Conservation (phyloP, 2,797 vertebrate species). For the Scarus forsteni region DNA sequence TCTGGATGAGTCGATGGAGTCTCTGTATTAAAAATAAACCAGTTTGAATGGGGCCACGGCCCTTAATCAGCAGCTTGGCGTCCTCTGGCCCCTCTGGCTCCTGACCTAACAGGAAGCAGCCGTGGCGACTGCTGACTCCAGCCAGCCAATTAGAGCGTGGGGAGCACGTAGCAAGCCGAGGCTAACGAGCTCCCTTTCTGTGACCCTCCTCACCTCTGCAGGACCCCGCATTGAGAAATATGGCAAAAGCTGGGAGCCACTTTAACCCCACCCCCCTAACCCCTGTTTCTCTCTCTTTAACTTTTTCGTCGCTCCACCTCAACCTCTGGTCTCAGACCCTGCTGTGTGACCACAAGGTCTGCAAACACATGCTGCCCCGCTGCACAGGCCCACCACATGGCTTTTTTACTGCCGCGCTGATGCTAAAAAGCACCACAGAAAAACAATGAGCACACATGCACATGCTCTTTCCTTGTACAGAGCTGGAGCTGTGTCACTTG, state of each 20-base stretch:
- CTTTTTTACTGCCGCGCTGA: slow-evolving; percentile 58
- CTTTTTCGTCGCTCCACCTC: slow-evolving; percentile 32
- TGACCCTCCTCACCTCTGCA: slow-evolving; percentile 81
- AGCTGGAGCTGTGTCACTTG: slow-evolving; percentile 41
- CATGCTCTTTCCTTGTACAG: slow-evolving; percentile 35
- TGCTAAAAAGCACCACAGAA: slow-evolving; percentile 49
- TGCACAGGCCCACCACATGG: slow-evolving; percentile 72
- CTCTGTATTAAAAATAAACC: slow-evolving; percentile 59
- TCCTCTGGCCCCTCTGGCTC: slow-evolving; percentile 67
- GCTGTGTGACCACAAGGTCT: slow-evolving; percentile 81
- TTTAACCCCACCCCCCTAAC: slow-evolving; percentile 49
- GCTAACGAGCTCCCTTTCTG: slow-evolving; percentile 83
- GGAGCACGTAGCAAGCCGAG: slow-evolving; percentile 61
- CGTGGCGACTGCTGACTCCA: slow-evolving; percentile 59
- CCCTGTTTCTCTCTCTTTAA: slow-evolving; percentile 36
- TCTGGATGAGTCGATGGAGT: slow-evolving; percentile 29
- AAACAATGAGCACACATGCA: slow-evolving; percentile 48
- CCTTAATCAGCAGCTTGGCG: slow-evolving; percentile 67
- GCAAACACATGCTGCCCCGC: slow-evolving; percentile 77
- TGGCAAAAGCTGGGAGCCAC: slow-evolving; percentile 70
- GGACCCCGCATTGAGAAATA: slow-evolving; percentile 77
- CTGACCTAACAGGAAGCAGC: slow-evolving; percentile 79
- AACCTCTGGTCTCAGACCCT: slow-evolving; percentile 57
- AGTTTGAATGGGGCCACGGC: slow-evolving; percentile 50
- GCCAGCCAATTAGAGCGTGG: slow-evolving; percentile 71